Conservation (phyloP, 2,797 vertebrate species). For the Peromyscus melanophrys region DNA sequence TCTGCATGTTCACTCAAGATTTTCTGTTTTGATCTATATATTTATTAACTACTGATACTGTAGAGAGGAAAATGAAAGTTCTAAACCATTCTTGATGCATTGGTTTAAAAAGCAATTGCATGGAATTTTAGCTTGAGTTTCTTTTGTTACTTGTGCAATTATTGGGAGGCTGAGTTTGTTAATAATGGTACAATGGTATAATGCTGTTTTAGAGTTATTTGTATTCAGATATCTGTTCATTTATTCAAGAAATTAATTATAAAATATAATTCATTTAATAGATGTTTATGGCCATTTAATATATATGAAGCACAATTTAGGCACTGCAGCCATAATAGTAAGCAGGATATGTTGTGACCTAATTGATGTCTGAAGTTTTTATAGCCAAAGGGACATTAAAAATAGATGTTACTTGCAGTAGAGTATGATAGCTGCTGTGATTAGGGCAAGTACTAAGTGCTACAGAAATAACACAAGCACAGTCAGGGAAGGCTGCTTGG, state of each 20-base stretch:
- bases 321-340: not conserved
- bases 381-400: constrained; percentile 35
- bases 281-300: constrained; percentile 7
- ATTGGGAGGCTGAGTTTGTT: constrained; percentile 19
- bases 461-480: not conserved
- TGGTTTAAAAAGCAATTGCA: not conserved
- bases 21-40: constrained; percentile 64
- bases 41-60: constrained; percentile 32
- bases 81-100: constrained; percentile 19
- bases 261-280: constrained; percentile 59
- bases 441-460: not conserved
- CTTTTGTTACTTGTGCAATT: constrained; percentile 16
- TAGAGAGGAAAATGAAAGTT: constrained; percentile 41
- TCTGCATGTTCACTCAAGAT: constrained; percentile 48
- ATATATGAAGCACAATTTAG: not conserved
- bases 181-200: not conserved
- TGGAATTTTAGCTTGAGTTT: constrained; percentile 30
- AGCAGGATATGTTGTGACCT: not conserved
- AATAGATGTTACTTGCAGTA: not conserved
- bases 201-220: not conserved
- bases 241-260: constrained; percentile 9
- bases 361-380: constrained; percentile 1
- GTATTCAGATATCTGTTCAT: constrained; percentile 16
- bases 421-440: not conserved
- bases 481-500: constrained; percentile 6